These are phyloP conservation scores for Arrhopalites spinosus DNA, from an alignment of 2,888 invertebrate genomes.

Conservation along the genomic window DNA sequence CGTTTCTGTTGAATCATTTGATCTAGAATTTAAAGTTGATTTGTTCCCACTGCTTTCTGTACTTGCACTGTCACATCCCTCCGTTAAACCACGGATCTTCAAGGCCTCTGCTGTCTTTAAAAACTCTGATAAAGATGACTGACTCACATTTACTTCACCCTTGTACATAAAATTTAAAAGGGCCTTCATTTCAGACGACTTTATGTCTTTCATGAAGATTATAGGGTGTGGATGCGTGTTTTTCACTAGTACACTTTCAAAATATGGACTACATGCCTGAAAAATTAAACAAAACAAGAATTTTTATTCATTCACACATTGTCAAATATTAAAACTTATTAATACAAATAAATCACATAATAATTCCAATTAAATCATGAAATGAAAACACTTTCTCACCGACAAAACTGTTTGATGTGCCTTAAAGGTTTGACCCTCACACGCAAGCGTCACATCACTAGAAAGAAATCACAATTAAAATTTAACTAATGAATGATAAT, in stretches of 20 bases:
- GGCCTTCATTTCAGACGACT: constrained; percentile 71
- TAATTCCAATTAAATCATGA: too few relatives aligned
- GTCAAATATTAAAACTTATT: too few relatives aligned
- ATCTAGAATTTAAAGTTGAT: constrained; percentile 31
- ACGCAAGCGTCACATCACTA: constrained; percentile 81
- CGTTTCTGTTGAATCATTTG: constrained; percentile 25
- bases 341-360: too few relatives aligned
- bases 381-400: too few relatives aligned
- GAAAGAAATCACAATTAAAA: neutral
- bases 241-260: constrained; percentile 87
- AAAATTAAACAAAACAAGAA: too few relatives aligned
- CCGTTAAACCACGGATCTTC: constrained; percentile 84
- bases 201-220: constrained; percentile 90
- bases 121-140: constrained; percentile 87
- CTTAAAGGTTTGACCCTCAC: constrained; percentile 78
- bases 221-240: constrained; percentile 86
- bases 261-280: constrained; percentile 88
- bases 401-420: constrained; percentile 79
- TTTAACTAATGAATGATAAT: too few relatives aligned
- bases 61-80: constrained; percentile 59
- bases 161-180: constrained; percentile 92
- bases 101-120: constrained; percentile 84
- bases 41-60: constrained; percentile 6
- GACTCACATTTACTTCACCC: constrained; percentile 81
- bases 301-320: too few relatives aligned